Evolutionary conservation across 1,140 invertebrate species (phyloP).

Genomic region (Cepaea nemoralis): DNA sequence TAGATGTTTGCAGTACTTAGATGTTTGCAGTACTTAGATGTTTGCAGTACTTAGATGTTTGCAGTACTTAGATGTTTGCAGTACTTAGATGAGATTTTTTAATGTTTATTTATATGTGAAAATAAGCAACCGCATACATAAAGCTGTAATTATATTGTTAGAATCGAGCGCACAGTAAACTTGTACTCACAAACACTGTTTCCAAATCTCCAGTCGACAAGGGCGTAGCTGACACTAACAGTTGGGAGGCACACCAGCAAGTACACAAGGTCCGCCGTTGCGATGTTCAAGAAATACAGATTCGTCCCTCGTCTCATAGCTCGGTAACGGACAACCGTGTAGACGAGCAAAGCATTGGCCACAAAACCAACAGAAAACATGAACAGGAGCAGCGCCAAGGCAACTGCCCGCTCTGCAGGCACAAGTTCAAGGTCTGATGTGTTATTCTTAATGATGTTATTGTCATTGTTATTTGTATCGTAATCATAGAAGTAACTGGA

Average conservation of each 20-base stretch:
- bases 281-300: slow-evolving; percentile 86
- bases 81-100: no score
- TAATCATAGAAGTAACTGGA: background rate
- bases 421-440: background rate
- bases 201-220: slow-evolving; percentile 85
- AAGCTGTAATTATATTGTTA: no score
- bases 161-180: no score
- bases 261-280: slow-evolving; percentile 90
- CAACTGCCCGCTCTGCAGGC: slow-evolving; percentile 59
- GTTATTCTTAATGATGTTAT: no score
- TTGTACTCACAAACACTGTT: slow-evolving; percentile 82
- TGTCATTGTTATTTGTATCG: background rate
- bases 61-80: no score
- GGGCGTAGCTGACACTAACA: slow-evolving; percentile 67
- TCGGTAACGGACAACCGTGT: slow-evolving; percentile 84
- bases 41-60: no score
- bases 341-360: slow-evolving; percentile 86
- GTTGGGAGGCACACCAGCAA: slow-evolving; percentile 88
- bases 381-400: slow-evolving; percentile 88
- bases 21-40: no score
- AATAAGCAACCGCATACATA: no score
- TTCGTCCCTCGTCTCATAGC: slow-evolving; percentile 92
- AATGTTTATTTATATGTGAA: no score
- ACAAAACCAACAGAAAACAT: slow-evolving; percentile 88
- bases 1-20: no score